Conservation (phyloP, 2,113 vertebrate genomes). For the Festucalex cinctus region DNA sequence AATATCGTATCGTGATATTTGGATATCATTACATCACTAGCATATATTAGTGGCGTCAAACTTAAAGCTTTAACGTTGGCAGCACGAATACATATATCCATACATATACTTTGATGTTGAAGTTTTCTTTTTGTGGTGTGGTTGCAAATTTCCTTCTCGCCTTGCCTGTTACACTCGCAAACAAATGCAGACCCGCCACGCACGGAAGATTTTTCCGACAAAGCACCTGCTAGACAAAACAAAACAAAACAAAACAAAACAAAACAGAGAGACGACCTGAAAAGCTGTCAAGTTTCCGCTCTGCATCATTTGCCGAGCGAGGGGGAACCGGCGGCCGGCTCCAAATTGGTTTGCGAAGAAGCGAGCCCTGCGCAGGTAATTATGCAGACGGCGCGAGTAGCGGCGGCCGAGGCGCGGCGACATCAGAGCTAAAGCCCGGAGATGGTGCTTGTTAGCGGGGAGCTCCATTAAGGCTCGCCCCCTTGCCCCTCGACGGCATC, state of each 20-base stretch:
- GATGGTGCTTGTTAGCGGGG: constrained; percentile 89
- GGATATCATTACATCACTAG: no score
- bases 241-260: no score
- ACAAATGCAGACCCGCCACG: constrained; percentile 24
- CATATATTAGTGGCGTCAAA: no score
- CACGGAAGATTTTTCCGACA: constrained; percentile 25
- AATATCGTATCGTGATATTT: no score
- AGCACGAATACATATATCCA: no score
- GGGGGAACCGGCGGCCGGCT: constrained; percentile 45
- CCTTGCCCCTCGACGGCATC: constrained; percentile 42
- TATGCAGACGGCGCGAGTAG: constrained; percentile 57
- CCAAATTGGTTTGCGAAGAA: constrained; percentile 65
- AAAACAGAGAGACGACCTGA: constrained; percentile 42
- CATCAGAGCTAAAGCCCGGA: constrained; percentile 67
- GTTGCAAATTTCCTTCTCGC: constrained; percentile 5
- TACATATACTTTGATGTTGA: no score
- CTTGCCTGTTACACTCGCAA: constrained; percentile 42
- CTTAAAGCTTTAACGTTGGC: no score
- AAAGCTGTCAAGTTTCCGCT: constrained; percentile 37
- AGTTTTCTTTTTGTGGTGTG: background rate
- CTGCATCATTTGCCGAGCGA: constrained; percentile 65
- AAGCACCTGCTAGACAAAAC: constrained; percentile 52
- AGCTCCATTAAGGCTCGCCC: constrained; percentile 61
- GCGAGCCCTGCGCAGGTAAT: constrained; percentile 77
- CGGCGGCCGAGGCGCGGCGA: constrained; percentile 66